phyloP scores from a whole-genome alignment of 2,113 vertebrate species.

The Acanthisitta chloris region DNA sequence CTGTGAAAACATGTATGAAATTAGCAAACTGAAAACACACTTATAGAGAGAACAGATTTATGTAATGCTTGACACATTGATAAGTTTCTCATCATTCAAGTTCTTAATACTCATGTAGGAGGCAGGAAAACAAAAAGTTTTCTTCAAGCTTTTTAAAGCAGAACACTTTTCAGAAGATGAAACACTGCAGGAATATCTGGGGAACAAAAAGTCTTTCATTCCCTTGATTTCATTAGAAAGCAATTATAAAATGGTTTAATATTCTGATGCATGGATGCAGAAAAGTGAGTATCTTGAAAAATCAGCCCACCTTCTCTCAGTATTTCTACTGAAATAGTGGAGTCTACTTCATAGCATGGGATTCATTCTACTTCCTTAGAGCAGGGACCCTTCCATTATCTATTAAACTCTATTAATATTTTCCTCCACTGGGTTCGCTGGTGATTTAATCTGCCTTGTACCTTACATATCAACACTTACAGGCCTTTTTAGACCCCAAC shows the following conservation, averaged over 20 bases:
- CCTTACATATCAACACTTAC: background rate
- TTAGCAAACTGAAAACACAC: background rate
- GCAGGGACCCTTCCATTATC: background rate
- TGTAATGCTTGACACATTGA: background rate
- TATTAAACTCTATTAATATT: background rate
- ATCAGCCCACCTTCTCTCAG: background rate
- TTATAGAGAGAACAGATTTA: background rate
- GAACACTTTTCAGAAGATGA: background rate
- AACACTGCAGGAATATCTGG: background rate
- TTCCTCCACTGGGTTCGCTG: background rate
- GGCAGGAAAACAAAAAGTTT: background rate
- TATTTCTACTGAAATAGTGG: background rate
- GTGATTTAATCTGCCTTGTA: background rate
- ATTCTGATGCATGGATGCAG: background rate
- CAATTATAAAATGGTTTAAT: background rate
- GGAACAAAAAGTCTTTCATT: background rate
- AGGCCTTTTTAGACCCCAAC: background rate
- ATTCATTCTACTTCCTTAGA: background rate
- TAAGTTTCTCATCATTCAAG: background rate
- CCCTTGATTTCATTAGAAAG: background rate
- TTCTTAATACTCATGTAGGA: background rate
- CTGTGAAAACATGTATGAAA: slow-evolving; percentile 28
- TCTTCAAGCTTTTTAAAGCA: background rate
- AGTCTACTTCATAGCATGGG: background rate
- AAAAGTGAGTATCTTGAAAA: background rate